Conservation (phyloP, 2,888 invertebrate species). For the Endotricha flammealis region DNA sequence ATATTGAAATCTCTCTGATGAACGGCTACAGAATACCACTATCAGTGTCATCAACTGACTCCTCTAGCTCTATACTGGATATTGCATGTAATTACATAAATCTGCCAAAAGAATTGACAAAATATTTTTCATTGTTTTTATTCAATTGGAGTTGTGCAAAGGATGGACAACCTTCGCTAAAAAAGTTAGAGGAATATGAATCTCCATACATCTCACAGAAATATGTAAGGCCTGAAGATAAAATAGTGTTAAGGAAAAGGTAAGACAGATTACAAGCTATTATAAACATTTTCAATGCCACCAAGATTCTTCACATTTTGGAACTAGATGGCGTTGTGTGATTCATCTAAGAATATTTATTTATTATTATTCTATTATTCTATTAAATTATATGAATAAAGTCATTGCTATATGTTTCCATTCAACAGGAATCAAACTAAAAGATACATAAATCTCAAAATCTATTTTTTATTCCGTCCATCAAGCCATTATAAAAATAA, state of each 20-base stretch:
- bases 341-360: too few relatives aligned
- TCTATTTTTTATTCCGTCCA: too few relatives aligned
- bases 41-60: conserved; percentile 88
- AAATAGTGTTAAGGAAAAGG: conserved; percentile 93
- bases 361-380: too few relatives aligned
- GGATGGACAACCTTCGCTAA: conserved; percentile 84
- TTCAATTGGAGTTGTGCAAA: conserved; percentile 87
- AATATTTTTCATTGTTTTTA: conserved; percentile 94
- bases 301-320: too few relatives aligned
- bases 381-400: too few relatives aligned
- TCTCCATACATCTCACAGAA: conserved; percentile 96
- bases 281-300: too few relatives aligned
- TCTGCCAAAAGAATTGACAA: conserved; percentile 86
- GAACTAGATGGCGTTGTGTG: too few relatives aligned
- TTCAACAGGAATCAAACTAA: too few relatives aligned
- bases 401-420: too few relatives aligned
- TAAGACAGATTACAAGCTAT: conserved; percentile 38
- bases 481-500: too few relatives aligned
- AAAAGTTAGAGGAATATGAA: conserved; percentile 97
- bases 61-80: conserved; percentile 89
- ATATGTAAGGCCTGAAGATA: conserved; percentile 83
- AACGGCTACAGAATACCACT: conserved; percentile 91
- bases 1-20: conserved; percentile 90
- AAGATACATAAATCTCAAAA: too few relatives aligned
- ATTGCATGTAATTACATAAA: conserved; percentile 90